Evolutionary conservation across 1,140 invertebrate species (phyloP).

Genomic region (Drosophila littoralis): DNA sequence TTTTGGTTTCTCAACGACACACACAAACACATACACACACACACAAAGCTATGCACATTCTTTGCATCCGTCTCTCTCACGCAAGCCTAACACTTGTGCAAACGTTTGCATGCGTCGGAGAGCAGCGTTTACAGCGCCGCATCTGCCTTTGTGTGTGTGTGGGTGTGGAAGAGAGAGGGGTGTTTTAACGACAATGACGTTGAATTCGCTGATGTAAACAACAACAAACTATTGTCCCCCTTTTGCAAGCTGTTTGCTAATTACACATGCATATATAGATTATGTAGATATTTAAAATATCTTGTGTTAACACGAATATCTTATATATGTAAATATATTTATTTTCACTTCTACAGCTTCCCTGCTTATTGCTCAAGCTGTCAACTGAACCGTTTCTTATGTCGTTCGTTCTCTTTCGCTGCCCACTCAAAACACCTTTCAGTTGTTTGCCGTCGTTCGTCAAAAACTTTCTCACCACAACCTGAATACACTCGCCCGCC

Average conservation of each 20-base stretch:
- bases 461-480: conserved; percentile 30
- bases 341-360: conserved; percentile 4
- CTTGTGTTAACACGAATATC: background rate
- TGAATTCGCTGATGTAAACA: conserved; percentile 21
- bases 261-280: background rate
- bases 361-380: background rate
- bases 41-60: background rate
- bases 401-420: background rate
- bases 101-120: background rate
- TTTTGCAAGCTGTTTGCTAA: background rate
- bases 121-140: conserved; percentile 11
- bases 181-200: background rate
- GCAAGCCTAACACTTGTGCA: background rate
- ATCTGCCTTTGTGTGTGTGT: conserved; percentile 6
- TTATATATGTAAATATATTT: background rate
- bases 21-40: conserved; percentile 15
- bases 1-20: conserved; percentile 21
- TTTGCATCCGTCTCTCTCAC: conserved; percentile 2
- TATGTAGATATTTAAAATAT: background rate
- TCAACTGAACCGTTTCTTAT: conserved; percentile 5
- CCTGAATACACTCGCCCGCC: conserved; percentile 6
- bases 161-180: background rate
- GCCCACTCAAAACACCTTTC: background rate
- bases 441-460: background rate
- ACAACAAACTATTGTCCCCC: conserved; percentile 23